Evolutionary conservation across 1,140 invertebrate species (phyloP), one percentile per base, ranked within the genome.

Genomic region (Papilio helenus): DNA sequence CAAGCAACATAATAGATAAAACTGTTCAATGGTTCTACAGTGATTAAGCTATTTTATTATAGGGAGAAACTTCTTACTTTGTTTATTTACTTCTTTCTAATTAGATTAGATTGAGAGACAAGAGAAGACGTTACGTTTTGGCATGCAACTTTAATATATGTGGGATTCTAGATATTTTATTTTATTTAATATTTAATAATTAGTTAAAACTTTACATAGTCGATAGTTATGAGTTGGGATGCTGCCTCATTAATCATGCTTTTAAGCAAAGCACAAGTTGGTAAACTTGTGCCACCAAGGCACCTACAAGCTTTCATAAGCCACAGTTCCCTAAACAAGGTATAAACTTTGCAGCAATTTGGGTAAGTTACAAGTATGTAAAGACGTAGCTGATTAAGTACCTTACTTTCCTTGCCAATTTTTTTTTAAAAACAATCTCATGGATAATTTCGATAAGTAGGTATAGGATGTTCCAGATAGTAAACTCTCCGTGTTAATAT

Each of bases 291-390:
- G n/a, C n/a, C 14, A 29, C 29, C 14, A 34, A 68, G 14, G 61
- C 26, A 68, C 61, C 23, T 68, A 68, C 18, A 68, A 68, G 61
- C 61, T 68, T 68, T 68, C 26, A 68, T 3, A 68, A 68, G 61
- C 61, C 61, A 68, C 61, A 68, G 26, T 29, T 16, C 61, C 61
- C 23, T 23, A 23, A 26, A 68, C 61, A 68, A 68, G 26, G 26
- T 12, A 68, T 16, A 68, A 68, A 68, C 14, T 39, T 39, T 39
- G 61, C 7, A 16, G 61, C 61, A 68, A 68, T 61, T 61, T 16
- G 2, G 58, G 58, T 29, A 61, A 51, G 4, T 16, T 51, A 18
- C 16, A n/a, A 51, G 16, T n/a, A 51, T 46, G 44, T 46, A 46
- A 46, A 46, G 2, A 46, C 12, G 44, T 12, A 46, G 44, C 44